Percentiles rank a stretch among this genome's conserved stretches.
phyloP scores from a whole-genome alignment of 2,797 vertebrate species.

The Hapalemur alaotrensis region DNA sequence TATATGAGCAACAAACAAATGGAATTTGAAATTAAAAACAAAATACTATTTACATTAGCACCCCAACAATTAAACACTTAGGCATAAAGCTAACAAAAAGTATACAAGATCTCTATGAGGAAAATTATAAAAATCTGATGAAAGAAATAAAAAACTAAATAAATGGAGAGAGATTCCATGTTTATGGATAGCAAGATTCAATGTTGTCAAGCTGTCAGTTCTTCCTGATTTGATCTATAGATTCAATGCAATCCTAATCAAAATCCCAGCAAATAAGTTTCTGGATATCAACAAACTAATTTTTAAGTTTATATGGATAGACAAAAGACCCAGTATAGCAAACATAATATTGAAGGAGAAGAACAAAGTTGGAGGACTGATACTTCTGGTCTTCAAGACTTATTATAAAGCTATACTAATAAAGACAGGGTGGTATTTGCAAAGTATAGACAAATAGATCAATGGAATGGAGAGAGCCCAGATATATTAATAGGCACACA shows the following conservation, averaged over 20 bases:
- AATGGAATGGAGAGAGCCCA: not conserved
- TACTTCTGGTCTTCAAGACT: not conserved
- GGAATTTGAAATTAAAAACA: too few relatives aligned
- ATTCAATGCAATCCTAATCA: not conserved
- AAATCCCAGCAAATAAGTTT: not conserved
- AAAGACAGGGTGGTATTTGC: not conserved
- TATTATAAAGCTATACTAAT: not conserved
- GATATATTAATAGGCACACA: not conserved
- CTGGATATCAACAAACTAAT: not conserved
- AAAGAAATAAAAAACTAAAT: too few relatives aligned
- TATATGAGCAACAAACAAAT: too few relatives aligned
- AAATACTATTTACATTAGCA: too few relatives aligned
- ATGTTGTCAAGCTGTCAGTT: not conserved
- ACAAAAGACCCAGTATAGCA: not conserved
- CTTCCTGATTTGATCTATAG: not conserved
- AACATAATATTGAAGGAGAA: not conserved
- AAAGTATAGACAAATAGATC: not conserved
- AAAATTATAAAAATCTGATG: too few relatives aligned
- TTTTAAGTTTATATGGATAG: not conserved
- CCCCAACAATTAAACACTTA: too few relatives aligned
- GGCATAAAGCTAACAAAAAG: too few relatives aligned
- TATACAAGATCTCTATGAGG: too few relatives aligned
- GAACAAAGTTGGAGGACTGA: not conserved
- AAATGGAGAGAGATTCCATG: too few relatives aligned
- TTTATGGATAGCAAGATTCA: not conserved